Evolutionary conservation across 2,888 invertebrate genomes (phyloP).

Genomic region (Ethmia dodecea): DNA sequence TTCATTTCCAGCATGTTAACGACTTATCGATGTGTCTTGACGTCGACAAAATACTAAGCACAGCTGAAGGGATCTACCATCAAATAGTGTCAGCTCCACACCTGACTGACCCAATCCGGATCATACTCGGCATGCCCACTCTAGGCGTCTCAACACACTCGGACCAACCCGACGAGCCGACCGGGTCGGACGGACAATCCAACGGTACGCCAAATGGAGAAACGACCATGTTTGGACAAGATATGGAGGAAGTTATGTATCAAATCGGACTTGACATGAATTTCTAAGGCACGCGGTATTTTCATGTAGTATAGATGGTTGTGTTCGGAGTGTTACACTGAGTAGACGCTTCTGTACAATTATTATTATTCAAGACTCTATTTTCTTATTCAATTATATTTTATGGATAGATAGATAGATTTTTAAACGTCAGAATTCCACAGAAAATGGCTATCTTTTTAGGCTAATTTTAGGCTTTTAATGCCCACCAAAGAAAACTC

Average conservation of each 20-base stretch:
- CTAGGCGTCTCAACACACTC: slow-evolving; percentile 43
- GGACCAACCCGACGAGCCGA: slow-evolving; percentile 41
- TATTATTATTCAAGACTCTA: too few species aligned
- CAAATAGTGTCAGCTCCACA: slow-evolving; percentile 87
- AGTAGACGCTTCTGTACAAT: too few species aligned
- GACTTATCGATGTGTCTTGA: slow-evolving; percentile 93
- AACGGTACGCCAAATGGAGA: slow-evolving; percentile 21
- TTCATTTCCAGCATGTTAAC: slow-evolving; percentile 91
- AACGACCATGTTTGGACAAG: slow-evolving; percentile 34
- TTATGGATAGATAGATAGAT: too few species aligned
- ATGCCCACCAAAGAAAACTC: too few species aligned
- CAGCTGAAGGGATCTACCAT: slow-evolving; percentile 94
- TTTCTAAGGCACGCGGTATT: too few species aligned
- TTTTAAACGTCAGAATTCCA: too few species aligned
- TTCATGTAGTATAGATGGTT: too few species aligned
- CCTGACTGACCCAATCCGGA: slow-evolving; percentile 83
- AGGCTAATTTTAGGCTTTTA: too few species aligned
- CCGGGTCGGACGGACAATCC: slow-evolving; percentile 36
- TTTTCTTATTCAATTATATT: too few species aligned
- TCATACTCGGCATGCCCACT: slow-evolving; percentile 82
- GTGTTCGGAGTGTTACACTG: too few species aligned
- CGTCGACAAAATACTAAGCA: slow-evolving; percentile 87
- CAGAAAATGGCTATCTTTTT: too few species aligned
- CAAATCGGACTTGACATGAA: slow-evolving; percentile 76
- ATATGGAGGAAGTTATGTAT: slow-evolving; percentile 76